Evolutionary conservation across 2,113 vertebrate species (phyloP).

Genomic region (Sinocyclocheilus rhinocerous): DNA sequence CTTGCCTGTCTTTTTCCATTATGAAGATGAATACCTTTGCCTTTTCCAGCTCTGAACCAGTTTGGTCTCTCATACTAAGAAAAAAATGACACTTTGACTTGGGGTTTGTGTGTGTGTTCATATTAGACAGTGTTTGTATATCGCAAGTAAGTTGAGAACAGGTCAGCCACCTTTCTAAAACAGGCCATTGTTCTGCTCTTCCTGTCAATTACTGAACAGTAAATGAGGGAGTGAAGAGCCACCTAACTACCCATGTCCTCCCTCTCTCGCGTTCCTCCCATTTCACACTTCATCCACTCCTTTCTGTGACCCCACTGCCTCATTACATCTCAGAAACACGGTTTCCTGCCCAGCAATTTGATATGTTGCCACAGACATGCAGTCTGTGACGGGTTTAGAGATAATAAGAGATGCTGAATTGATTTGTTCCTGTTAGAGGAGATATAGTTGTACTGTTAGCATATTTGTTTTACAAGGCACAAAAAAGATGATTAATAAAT

Average conservation of each 20-base stretch:
- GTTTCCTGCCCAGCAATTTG: conserved; percentile 31
- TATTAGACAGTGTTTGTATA: conserved; percentile 11
- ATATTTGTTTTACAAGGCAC: not conserved
- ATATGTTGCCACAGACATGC: conserved; percentile 7
- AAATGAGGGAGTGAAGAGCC: conserved; percentile 15
- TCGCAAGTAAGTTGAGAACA: not conserved
- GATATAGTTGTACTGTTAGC: not conserved
- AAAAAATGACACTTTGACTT: not conserved
- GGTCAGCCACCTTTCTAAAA: conserved; percentile 23
- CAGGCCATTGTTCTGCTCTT: conserved; percentile 30
- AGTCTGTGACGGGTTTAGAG: not conserved
- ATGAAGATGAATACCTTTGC: conserved; percentile 11
- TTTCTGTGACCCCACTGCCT: conserved; percentile 28
- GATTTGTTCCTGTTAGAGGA: not conserved
- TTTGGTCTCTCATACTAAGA: not conserved
- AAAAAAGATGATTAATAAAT: not conserved
- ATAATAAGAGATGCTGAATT: conserved; percentile 17
- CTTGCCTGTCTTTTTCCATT: conserved; percentile 10
- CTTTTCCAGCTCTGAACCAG: conserved; percentile 2
- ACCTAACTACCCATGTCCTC: conserved; percentile 14
- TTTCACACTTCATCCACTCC: conserved; percentile 1
- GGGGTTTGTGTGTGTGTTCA: conserved; percentile 9
- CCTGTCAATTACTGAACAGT: conserved; percentile 41
- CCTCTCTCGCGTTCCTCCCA: not conserved
- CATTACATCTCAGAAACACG: conserved; percentile 9